Evolutionary conservation across 2,888 invertebrate species (phyloP).

Genomic region (Epiblema foenella): DNA sequence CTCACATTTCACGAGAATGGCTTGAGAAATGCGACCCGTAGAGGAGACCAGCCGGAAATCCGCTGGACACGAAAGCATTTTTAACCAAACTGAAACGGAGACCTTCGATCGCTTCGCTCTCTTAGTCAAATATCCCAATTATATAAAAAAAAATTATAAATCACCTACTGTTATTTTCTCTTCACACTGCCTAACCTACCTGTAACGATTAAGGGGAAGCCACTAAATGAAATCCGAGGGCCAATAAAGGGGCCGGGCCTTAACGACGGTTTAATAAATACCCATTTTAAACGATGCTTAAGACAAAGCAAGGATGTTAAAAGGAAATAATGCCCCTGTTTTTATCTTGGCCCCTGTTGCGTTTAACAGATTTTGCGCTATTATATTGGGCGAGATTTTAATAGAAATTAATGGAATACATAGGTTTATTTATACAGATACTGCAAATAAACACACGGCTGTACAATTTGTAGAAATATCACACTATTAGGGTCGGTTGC

Average conservation of each 20-base stretch:
- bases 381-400: not conserved
- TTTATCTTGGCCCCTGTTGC: slow-evolving; percentile 7
- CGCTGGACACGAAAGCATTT: too few species aligned
- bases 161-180: slow-evolving; percentile 29
- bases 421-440: too few species aligned
- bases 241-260: slow-evolving; percentile 35
- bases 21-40: too few species aligned
- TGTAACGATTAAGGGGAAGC: slow-evolving; percentile 76
- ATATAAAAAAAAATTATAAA: not conserved
- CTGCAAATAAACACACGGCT: too few species aligned
- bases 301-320: slow-evolving; percentile 26
- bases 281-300: slow-evolving; percentile 38
- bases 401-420: too few species aligned
- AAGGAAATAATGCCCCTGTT: slow-evolving; percentile 3
- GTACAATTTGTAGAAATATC: too few species aligned
- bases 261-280: slow-evolving; percentile 42
- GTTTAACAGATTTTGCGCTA: not conserved
- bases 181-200: slow-evolving; percentile 59
- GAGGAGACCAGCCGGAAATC: too few species aligned
- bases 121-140: too few species aligned
- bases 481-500: too few species aligned
- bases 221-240: slow-evolving; percentile 61
- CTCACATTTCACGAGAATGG: too few species aligned
- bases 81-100: too few species aligned
- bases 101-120: too few species aligned